These are phyloP conservation scores for Lepus europaeus DNA, from an alignment of 2,113 vertebrate species.

Conservation along the genomic window DNA sequence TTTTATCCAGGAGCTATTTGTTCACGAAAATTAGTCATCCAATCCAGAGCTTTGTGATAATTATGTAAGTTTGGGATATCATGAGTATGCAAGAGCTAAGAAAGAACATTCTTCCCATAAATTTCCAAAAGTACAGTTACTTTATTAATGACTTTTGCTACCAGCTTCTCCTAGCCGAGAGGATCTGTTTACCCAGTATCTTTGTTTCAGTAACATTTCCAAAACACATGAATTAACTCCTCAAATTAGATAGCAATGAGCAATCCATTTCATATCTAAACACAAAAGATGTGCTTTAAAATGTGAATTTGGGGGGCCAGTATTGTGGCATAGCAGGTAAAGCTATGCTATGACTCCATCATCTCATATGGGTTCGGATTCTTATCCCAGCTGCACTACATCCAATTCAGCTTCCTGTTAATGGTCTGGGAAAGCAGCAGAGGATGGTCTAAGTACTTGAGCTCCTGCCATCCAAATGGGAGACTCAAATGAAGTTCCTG, in stretches of 20 bases:
- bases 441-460: too few species aligned
- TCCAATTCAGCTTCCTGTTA: too few species aligned
- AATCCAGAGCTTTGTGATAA: background rate
- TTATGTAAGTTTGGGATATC: background rate
- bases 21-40: slow-evolving; percentile 5
- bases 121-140: background rate
- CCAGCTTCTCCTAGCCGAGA: background rate
- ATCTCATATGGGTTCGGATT: too few species aligned
- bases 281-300: slow-evolving; percentile 13
- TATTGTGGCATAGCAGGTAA: too few species aligned
- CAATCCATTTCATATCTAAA: slow-evolving; percentile 51
- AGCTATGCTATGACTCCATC: too few species aligned
- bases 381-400: too few species aligned
- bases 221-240: background rate
- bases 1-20: background rate
- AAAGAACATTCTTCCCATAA: background rate
- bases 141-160: slow-evolving; percentile 15
- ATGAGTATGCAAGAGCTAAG: background rate
- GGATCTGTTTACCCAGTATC: background rate
- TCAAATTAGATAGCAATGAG: background rate
- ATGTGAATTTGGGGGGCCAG: background rate
- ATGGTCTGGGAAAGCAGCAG: too few species aligned
- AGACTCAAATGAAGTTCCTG: too few species aligned
- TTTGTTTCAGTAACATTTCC: slow-evolving; percentile 14
- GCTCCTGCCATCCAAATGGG: too few species aligned